These are phyloP conservation scores for Lydus trimaculatus DNA, from an alignment of 2,888 invertebrate species.

Conservation along the genomic window DNA sequence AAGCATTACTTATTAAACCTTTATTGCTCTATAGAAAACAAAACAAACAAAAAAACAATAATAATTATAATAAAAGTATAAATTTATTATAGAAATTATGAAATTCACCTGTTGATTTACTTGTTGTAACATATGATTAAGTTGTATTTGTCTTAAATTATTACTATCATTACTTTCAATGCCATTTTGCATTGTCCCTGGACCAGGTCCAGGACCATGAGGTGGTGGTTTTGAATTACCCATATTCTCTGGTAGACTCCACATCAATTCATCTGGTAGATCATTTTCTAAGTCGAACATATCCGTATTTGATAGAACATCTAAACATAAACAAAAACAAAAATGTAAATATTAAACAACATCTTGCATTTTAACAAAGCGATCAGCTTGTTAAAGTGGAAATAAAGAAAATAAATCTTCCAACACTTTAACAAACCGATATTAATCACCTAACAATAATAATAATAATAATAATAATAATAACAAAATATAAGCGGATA, in stretches of 20 bases:
- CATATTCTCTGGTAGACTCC: conserved; percentile 65
- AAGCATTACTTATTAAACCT: conserved; percentile 73
- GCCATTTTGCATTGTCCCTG: conserved; percentile 67
- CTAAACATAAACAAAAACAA: conserved; percentile 60
- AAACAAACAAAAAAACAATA: background rate
- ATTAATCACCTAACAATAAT: background rate
- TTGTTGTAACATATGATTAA: conserved; percentile 75
- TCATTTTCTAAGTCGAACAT: conserved; percentile 92
- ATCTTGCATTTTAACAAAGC: conserved; percentile 17
- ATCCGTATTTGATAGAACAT: conserved; percentile 83
- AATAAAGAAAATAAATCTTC: too few relatives aligned
- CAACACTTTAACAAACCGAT: background rate
- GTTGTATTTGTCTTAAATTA: conserved; percentile 64
- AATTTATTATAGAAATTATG: too few relatives aligned
- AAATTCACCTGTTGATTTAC: conserved; percentile 41
- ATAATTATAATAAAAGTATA: too few relatives aligned
- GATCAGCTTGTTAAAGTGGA: conserved; percentile 6
- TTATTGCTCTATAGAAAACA: conserved; percentile 68
- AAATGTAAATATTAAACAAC: background rate
- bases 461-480: background rate
- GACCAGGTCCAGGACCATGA: conserved; percentile 82
- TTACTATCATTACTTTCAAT: conserved; percentile 69
- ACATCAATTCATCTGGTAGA: conserved; percentile 90
- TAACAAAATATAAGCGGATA: background rate
- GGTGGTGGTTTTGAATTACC: conserved; percentile 77